These are phyloP conservation scores for Emydura subglobosa DNA, from an alignment of 2,113 vertebrate species.

Conservation along the genomic window DNA sequence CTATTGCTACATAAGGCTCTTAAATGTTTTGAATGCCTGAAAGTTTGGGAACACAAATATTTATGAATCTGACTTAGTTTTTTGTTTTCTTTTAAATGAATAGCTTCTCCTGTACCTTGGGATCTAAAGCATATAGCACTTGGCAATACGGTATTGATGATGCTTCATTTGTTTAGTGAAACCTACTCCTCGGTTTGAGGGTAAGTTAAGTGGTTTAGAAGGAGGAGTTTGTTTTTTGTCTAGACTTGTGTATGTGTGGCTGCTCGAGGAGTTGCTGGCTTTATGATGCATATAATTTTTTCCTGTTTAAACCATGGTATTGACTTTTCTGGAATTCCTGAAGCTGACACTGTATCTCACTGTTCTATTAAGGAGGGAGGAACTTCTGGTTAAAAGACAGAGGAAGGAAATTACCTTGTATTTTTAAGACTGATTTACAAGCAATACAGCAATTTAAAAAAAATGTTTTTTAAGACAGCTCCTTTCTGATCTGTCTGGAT, in stretches of 20 bases:
- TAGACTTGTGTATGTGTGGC: rapidly evolving
- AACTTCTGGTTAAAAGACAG: background rate
- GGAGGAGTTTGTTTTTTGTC: background rate
- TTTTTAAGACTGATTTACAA: background rate
- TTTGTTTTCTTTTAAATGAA: background rate
- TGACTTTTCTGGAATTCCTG: background rate
- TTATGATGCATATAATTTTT: background rate
- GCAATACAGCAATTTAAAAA: background rate
- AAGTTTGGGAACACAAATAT: background rate
- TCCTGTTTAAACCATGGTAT: rapidly evolving
- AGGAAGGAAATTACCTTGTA: conserved; percentile 1
- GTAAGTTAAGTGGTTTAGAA: background rate
- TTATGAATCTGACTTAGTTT: background rate
- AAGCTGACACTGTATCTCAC: background rate
- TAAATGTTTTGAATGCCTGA: background rate
- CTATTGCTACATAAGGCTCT: background rate
- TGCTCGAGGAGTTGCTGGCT: background rate
- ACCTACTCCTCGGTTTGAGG: rapidly evolving
- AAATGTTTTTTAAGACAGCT: background rate
- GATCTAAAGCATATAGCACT: background rate
- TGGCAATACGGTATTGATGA: background rate
- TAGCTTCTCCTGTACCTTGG: background rate
- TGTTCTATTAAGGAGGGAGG: background rate
- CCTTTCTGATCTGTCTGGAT: background rate
- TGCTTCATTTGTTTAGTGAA: rapidly evolving